Conservation (phyloP, 1,140 invertebrate genomes). For the Sarcophaga peregrina region DNA sequence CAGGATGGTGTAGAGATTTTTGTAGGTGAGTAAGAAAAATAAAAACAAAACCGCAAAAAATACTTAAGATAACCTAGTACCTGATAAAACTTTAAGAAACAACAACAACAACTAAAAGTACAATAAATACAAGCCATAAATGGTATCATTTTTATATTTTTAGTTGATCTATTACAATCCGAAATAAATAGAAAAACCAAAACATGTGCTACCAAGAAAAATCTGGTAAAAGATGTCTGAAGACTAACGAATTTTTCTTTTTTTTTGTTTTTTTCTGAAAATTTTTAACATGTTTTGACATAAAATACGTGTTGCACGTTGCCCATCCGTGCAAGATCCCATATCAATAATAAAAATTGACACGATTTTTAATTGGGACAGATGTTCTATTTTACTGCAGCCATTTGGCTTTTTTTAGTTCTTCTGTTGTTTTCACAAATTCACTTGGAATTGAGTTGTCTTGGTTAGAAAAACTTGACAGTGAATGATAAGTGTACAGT, state of each 20-base stretch:
- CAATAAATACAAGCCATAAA: background rate
- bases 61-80: no score
- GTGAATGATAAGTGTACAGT: no score
- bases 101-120: background rate
- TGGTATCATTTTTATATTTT: background rate
- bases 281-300: conserved; percentile 10
- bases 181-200: no score
- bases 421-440: background rate
- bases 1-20: conserved; percentile 38
- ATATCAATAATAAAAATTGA: conserved; percentile 11
- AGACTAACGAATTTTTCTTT: background rate
- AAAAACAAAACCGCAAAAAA: background rate
- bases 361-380: background rate
- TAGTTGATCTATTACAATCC: background rate
- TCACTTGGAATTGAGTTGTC: background rate
- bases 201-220: no score
- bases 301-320: conserved; percentile 5
- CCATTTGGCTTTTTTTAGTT: background rate
- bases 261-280: no score
- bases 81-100: background rate
- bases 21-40: conserved; percentile 46
- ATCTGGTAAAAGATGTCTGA: no score
- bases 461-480: no score
- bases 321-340: background rate
- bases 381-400: background rate